These are phyloP conservation scores for Adela reaumurella DNA, from an alignment of 2,888 invertebrate species.

Conservation along the genomic window DNA sequence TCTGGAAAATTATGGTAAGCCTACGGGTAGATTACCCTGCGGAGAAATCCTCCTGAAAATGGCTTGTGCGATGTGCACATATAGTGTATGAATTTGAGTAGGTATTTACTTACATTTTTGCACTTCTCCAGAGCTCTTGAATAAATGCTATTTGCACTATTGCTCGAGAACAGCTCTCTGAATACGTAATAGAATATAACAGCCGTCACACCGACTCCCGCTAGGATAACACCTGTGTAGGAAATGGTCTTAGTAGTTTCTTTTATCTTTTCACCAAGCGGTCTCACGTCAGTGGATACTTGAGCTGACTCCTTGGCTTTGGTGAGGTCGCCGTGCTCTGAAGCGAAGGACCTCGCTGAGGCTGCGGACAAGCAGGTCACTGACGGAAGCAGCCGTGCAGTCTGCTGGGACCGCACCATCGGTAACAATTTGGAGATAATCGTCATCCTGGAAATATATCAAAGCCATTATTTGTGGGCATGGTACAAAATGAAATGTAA, in stretches of 20 bases:
- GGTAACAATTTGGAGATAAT: constrained; percentile 38
- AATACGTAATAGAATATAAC: constrained; percentile 81
- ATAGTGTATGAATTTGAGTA: too few relatives aligned
- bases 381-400: constrained; percentile 21
- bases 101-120: constrained; percentile 46
- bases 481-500: too few relatives aligned
- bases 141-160: constrained; percentile 84
- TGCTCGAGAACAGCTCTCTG: constrained; percentile 81
- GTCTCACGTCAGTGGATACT: constrained; percentile 58
- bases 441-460: constrained; percentile 23
- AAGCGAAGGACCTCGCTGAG: constrained; percentile 23
- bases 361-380: constrained; percentile 13
- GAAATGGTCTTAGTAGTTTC: constrained; percentile 87
- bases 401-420: constrained; percentile 22
- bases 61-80: too few relatives aligned
- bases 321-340: constrained; percentile 29
- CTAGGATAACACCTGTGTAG: constrained; percentile 77
- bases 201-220: constrained; percentile 78
- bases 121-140: constrained; percentile 74
- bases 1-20: too few relatives aligned
- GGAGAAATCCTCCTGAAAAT: too few relatives aligned
- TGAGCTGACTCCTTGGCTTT: constrained; percentile 35
- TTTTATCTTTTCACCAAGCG: constrained; percentile 74
- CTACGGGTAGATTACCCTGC: too few relatives aligned
- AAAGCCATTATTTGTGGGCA: too few relatives aligned